Percentiles rank a stretch among this genome's conserved stretches.
These are phyloP conservation scores for Drosophila elegans DNA, from an alignment of 1,140 invertebrate species.

Conservation along the genomic window DNA sequence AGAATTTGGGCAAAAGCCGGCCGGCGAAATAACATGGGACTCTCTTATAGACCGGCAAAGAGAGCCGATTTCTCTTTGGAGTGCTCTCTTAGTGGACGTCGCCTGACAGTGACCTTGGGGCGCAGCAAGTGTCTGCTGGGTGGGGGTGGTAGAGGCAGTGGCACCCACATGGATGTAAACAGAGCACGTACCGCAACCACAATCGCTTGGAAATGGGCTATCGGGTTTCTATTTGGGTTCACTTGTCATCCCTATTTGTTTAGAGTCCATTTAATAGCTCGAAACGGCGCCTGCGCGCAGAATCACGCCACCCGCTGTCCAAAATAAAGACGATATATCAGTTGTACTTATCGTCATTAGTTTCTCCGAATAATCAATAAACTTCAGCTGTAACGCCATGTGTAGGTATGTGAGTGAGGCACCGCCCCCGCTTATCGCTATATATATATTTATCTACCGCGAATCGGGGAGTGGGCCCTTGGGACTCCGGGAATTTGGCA, in stretches of 20 bases:
- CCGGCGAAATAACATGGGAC: constrained; percentile 34
- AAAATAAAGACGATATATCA: constrained; percentile 29
- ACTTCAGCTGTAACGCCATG: constrained; percentile 7
- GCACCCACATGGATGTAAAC: constrained; percentile 14
- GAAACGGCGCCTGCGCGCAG: constrained; percentile 40
- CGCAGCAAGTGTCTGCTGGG: constrained; percentile 10
- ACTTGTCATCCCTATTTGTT: constrained; percentile 22
- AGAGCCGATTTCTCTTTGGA: neutral
- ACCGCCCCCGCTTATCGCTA: constrained; percentile 31
- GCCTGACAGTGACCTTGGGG: constrained; percentile 54
- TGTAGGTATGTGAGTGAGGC: constrained; percentile 7
- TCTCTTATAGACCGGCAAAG: constrained; percentile 6
- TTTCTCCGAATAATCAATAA: constrained; percentile 43
- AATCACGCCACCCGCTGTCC: constrained; percentile 35
- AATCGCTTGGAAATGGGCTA: constrained; percentile 11
- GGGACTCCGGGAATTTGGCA: neutral
- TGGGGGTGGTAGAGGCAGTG: neutral
- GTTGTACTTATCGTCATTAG: constrained; percentile 39
- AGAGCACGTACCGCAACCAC: constrained; percentile 33
- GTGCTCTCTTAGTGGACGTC: constrained; percentile 15
- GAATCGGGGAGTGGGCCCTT: constrained; percentile 17
- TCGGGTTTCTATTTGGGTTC: constrained; percentile 16
- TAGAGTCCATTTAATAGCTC: constrained; percentile 6
- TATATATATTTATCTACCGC: constrained; percentile 25
- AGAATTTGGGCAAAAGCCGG: constrained; percentile 46